Evolutionary conservation across 2,113 vertebrate genomes (phyloP).

Genomic region (Cyanistes caeruleus): DNA sequence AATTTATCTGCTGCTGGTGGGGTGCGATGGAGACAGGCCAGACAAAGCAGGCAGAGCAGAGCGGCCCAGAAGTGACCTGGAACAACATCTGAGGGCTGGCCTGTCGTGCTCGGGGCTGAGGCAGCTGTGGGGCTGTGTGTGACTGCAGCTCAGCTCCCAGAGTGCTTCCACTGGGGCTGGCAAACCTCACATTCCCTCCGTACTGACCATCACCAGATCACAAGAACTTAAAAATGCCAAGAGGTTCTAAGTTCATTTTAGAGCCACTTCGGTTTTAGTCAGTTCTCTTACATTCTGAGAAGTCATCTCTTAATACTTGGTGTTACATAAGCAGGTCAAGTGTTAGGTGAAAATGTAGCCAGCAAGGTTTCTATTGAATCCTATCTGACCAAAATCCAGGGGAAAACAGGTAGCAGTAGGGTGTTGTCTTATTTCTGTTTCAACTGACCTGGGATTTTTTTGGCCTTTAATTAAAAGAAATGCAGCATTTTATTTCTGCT

Average conservation of each 20-base stretch:
- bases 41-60: background rate
- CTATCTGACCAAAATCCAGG: background rate
- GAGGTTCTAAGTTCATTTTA: background rate
- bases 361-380: background rate
- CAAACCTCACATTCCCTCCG: background rate
- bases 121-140: background rate
- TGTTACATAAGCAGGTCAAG: background rate
- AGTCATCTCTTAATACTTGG: background rate
- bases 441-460: background rate
- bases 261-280: background rate
- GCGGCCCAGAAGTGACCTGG: background rate
- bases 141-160: background rate
- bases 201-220: background rate
- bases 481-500: conserved; percentile 25
- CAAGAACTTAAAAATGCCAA: background rate
- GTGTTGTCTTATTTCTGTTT: conserved; percentile 1
- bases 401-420: background rate
- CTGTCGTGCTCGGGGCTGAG: accelerated
- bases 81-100: background rate
- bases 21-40: background rate
- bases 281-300: background rate
- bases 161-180: accelerated
- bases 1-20: background rate
- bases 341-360: background rate
- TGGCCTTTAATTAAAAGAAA: conserved; percentile 67